phyloP scores from a whole-genome alignment of 2,113 vertebrate species.

The Xyliphius kryptos region DNA sequence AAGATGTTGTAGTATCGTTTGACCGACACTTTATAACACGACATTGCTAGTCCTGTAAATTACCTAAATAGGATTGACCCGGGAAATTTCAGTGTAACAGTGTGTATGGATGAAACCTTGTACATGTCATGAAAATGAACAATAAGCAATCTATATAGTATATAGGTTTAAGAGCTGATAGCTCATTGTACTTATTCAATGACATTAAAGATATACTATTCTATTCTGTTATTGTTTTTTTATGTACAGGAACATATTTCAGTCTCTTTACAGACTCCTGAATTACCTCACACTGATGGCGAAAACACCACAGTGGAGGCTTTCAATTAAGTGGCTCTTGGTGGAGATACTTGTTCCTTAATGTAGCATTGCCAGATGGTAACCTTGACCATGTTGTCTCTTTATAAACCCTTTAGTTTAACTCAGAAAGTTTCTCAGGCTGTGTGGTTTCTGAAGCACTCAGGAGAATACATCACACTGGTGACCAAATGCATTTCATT shows the following conservation, averaged over 20 bases:
- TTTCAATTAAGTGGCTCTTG: not conserved
- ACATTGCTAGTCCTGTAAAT: too few relatives aligned
- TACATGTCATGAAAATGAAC: too few relatives aligned
- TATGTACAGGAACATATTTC: not conserved
- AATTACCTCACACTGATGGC: not conserved
- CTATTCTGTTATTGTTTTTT: not conserved
- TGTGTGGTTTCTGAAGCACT: constrained; percentile 14
- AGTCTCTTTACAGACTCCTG: not conserved
- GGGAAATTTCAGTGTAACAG: too few relatives aligned
- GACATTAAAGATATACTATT: too few relatives aligned
- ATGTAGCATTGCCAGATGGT: constrained; percentile 5
- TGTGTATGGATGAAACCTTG: too few relatives aligned
- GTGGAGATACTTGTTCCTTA: constrained; percentile 2
- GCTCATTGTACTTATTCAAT: too few relatives aligned
- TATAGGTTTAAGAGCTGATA: too few relatives aligned
- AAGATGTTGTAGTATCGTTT: too few relatives aligned
- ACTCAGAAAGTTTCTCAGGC: constrained; percentile 4
- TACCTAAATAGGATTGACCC: too few relatives aligned
- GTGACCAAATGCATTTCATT: constrained; percentile 19
- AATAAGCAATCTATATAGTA: too few relatives aligned
- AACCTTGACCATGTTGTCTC: constrained; percentile 1
- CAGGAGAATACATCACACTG: constrained; percentile 15
- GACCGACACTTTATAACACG: too few relatives aligned
- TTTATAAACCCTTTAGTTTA: constrained; percentile 15
- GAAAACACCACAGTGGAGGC: not conserved